Conservation (phyloP, 2,113 vertebrate species). For the Pseudopipra pipra region DNA sequence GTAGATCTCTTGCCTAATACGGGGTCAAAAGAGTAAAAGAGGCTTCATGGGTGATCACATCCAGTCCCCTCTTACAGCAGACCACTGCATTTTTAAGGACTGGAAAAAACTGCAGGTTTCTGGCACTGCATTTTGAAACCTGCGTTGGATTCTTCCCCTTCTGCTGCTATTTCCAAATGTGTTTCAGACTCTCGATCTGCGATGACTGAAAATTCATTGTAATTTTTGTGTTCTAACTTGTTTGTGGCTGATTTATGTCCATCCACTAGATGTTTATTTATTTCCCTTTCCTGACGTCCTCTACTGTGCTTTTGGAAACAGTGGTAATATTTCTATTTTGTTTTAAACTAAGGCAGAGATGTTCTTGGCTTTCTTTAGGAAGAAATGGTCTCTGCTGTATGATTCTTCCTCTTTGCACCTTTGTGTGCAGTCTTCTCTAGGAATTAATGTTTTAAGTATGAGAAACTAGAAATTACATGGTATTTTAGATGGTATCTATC, state of each 20-base stretch:
- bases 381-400: not conserved
- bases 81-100: not conserved
- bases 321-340: not conserved
- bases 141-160: not conserved
- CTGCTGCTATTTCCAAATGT: not conserved
- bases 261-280: not conserved
- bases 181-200: fast-evolving
- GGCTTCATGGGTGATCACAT: not conserved
- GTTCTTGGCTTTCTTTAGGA: not conserved
- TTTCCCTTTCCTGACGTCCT: not conserved
- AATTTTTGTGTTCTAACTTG: not conserved
- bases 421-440: not conserved
- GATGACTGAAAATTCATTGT: not conserved
- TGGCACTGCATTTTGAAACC: not conserved
- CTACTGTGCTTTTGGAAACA: not conserved
- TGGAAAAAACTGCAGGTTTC: not conserved
- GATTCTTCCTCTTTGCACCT: not conserved
- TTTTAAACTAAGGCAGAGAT: not conserved
- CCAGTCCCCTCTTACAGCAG: not conserved
- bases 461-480: not conserved
- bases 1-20: not conserved
- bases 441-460: not conserved
- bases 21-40: not conserved
- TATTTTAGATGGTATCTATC: not conserved
- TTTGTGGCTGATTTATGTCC: not conserved